These are phyloP conservation scores for Pangasius djambal DNA, from an alignment of 2,797 vertebrate genomes.

Conservation along the genomic window DNA sequence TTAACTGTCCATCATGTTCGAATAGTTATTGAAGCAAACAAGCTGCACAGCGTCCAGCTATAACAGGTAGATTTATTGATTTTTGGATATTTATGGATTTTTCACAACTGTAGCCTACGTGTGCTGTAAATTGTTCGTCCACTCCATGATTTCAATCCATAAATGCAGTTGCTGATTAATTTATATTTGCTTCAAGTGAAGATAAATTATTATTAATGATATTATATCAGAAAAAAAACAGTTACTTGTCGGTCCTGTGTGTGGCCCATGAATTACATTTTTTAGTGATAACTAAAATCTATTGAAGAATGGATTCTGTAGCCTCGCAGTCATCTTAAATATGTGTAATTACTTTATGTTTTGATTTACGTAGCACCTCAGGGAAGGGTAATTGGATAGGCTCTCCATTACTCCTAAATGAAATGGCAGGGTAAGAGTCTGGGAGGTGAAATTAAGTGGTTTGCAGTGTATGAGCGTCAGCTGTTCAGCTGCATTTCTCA, in stretches of 20 bases:
- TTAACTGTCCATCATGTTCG: slow-evolving; percentile 54
- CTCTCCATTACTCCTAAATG: slow-evolving; percentile 31
- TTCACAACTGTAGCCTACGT: background rate
- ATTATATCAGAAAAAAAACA: background rate
- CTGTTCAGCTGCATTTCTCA: background rate
- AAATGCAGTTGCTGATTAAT: slow-evolving; percentile 27
- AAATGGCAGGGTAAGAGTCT: slow-evolving; percentile 24
- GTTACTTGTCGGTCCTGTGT: slow-evolving; percentile 24
- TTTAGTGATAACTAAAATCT: slow-evolving; percentile 12
- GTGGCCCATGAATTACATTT: slow-evolving; percentile 14
- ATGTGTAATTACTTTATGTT: slow-evolving; percentile 50
- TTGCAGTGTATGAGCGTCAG: background rate
- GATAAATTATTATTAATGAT: slow-evolving; percentile 57
- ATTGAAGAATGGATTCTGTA: slow-evolving; percentile 30
- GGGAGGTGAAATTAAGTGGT: slow-evolving; percentile 28
- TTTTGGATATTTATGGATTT: background rate
- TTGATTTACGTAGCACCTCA: slow-evolving; percentile 50
- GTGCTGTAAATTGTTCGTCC: slow-evolving; percentile 11
- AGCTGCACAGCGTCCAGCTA: background rate
- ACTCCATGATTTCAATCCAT: slow-evolving; percentile 18
- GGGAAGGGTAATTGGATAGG: slow-evolving; percentile 36
- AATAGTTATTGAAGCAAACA: slow-evolving; percentile 17
- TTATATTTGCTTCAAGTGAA: slow-evolving; percentile 20
- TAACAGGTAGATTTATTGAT: slow-evolving; percentile 36
- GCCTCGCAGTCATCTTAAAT: slow-evolving; percentile 37